Base-by-base conservation (phyloP, 1,140 invertebrate genomes). In the Ceratina australensis region DNA sequence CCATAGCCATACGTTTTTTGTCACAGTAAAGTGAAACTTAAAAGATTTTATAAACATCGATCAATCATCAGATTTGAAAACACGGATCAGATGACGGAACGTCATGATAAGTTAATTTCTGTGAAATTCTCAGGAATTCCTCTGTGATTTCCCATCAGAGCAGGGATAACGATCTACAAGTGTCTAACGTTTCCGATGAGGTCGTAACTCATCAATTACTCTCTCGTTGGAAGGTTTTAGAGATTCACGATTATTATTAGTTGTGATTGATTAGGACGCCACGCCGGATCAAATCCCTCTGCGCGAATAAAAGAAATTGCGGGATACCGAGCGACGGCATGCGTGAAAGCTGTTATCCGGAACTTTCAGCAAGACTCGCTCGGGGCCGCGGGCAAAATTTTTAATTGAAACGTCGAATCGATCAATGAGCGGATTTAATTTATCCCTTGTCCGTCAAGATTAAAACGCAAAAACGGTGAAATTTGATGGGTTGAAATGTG, bases 321-420 rank as follows among this genome's bases (percentile, higher is more conserved):
- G 15, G 33, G 5, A 10, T 42, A 42, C 33, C 33, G 33, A 5
- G 33, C 33, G 5, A 10, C 33, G 33, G 33, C 33, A 42, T 42
- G 56, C 16, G 75, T 74, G 69, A 82, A 78, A 82, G 74, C 68
- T 8, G 61, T 69, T 83, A 79, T 83, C 80, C 54, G 50, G 61
- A 74, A 74, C 72, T 42, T 42, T 65, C 72, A 33, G 60, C 13
- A 22, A 24, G 50, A 67, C 26, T 67, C 50, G 24, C 16, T 33
- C 20, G 33, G 60, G 16, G 12, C 61, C 52, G 20, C 18, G 13
- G 63, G 63, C 16, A 28, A 22, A 66, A 59, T 26, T 60, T 67
- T 68, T 56, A 59, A 60, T 47, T 59, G 15, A 33, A 49, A 49
- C 12, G 57, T 28, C 42, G 22, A 52, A 63, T 63, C 42, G 42